Evolutionary conservation across 2,888 invertebrate species (phyloP).

Genomic region (Drosophila colorata): DNA sequence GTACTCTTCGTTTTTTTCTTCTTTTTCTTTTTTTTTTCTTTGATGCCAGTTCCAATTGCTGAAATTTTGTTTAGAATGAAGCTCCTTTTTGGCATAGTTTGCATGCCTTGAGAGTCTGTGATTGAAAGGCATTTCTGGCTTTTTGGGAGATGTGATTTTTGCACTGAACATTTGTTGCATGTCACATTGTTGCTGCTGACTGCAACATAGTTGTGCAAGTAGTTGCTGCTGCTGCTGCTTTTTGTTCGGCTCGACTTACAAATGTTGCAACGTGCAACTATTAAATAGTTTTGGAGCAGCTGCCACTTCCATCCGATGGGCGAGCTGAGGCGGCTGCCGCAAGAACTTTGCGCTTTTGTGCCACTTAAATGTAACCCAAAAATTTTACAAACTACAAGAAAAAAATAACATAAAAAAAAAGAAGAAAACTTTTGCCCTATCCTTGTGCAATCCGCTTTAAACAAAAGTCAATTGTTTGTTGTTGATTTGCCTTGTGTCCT

Average conservation of each 20-base stretch:
- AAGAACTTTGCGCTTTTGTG: constrained; percentile 59
- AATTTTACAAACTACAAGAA: constrained; percentile 20
- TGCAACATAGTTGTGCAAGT: constrained; percentile 62
- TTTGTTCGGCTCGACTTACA: constrained; percentile 59
- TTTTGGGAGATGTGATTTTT: constrained; percentile 43
- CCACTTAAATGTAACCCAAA: constrained; percentile 59
- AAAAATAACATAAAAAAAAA: background rate
- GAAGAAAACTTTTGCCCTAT: constrained; percentile 27
- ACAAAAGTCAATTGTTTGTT: constrained; percentile 33
- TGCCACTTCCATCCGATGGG: constrained; percentile 60
- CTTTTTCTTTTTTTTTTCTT: constrained; percentile 15
- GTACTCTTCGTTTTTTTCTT: constrained; percentile 10
- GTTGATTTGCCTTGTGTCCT: constrained; percentile 15
- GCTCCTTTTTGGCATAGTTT: constrained; percentile 43
- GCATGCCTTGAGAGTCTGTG: constrained; percentile 53
- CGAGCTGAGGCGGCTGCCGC: constrained; percentile 45
- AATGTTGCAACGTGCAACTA: constrained; percentile 75
- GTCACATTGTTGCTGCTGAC: constrained; percentile 73
- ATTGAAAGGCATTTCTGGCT: constrained; percentile 66
- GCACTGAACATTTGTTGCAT: constrained; percentile 68
- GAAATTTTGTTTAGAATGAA: constrained; percentile 36
- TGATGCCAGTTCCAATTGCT: constrained; percentile 39
- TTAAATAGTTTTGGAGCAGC: constrained; percentile 73
- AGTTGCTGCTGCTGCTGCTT: constrained; percentile 40
- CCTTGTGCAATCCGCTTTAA: constrained; percentile 5